Evolutionary conservation across 30 jellyfish, hydroid and myxozoan species (phyloP).

Genomic region (Hydra vulgaris): DNA sequence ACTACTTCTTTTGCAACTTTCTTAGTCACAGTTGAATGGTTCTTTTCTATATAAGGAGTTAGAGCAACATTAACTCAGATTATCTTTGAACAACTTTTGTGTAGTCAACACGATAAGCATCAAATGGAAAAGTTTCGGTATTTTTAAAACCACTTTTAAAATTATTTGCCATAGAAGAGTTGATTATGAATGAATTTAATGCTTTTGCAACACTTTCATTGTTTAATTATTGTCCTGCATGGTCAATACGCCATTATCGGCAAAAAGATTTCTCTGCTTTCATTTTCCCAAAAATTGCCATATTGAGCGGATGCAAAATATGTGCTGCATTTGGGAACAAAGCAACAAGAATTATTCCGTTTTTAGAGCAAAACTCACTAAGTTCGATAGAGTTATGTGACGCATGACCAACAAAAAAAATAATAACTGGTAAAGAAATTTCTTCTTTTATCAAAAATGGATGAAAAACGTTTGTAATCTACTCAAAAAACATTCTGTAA

Average conservation of each 20-base stretch:
- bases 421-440: background rate
- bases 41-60: background rate
- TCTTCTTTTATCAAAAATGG: background rate
- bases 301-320: background rate
- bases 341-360: background rate
- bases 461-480: background rate
- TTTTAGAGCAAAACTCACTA: background rate
- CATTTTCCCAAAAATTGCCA: background rate
- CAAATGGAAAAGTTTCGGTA: background rate
- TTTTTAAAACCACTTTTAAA: background rate
- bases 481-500: background rate
- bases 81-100: background rate
- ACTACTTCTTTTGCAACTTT: no score
- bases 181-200: background rate
- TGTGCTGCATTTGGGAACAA: background rate
- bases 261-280: no score
- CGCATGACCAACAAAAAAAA: background rate
- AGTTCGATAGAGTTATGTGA: background rate
- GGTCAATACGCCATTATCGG: no score
- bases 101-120: background rate
- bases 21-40: background rate
- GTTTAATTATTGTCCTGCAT: background rate
- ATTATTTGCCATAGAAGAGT: background rate
- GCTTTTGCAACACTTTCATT: background rate
- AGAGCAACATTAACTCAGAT: background rate